A percentile compares a stretch with the other conserved stretches of the same genome.
Conservation (phyloP, 2,888 invertebrate genomes). For the Euproctis similis region DNA sequence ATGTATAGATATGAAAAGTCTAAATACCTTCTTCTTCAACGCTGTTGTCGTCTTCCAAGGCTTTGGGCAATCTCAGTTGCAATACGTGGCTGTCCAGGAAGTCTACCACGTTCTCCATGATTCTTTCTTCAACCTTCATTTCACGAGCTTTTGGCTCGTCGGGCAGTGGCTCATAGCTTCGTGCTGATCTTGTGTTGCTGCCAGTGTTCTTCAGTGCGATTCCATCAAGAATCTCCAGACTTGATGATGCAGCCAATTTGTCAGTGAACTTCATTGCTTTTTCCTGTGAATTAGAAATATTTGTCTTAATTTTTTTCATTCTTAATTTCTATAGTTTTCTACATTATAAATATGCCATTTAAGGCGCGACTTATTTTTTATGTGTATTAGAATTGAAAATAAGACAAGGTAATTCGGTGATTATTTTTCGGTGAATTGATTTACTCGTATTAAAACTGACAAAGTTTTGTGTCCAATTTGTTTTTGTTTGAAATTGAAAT, state of each 20-base stretch:
- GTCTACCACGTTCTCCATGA: slow-evolving; percentile 63
- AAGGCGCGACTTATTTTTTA: no score
- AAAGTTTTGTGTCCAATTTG: no score
- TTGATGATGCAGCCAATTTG: slow-evolving; percentile 61
- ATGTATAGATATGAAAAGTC: background rate
- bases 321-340: no score
- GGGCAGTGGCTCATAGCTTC: slow-evolving; percentile 61
- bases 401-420: no score
- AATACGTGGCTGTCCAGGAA: slow-evolving; percentile 62
- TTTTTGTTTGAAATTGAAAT: no score
- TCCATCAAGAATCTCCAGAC: slow-evolving; percentile 54
- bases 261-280: slow-evolving; percentile 68
- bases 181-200: slow-evolving; percentile 55
- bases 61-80: slow-evolving; percentile 64
- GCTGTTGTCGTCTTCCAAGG: slow-evolving; percentile 60
- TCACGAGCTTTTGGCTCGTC: slow-evolving; percentile 63
- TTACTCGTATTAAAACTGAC: no score
- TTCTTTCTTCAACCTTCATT: slow-evolving; percentile 58
- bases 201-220: slow-evolving; percentile 59
- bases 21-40: slow-evolving; percentile 66
- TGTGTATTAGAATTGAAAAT: no score
- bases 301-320: no score
- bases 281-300: slow-evolving; percentile 49
- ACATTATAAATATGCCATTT: no score
- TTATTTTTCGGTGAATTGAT: no score